Base-by-base conservation (phyloP, 2,888 invertebrate species). In the Drosophila ustulata region DNA sequence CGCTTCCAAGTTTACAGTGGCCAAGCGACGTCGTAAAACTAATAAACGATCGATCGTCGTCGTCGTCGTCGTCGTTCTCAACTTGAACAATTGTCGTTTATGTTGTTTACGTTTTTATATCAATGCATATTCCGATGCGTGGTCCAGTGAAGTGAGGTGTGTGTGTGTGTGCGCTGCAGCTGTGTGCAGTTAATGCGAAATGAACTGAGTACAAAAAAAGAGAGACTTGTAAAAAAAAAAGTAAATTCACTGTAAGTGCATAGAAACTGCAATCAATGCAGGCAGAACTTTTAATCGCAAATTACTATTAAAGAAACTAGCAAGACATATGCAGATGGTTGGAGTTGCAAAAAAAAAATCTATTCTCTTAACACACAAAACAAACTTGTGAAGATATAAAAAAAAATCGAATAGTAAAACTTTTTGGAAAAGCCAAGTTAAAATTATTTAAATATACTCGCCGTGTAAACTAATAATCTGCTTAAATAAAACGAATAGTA, bases 1-100 rank as follows among this genome's bases (percentile, higher is more conserved):
- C 80, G 82, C 82, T 82, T 69, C 46, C 41, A 49, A 67, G 82
- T 82, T 73, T 65, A 68, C 57, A 51, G 25, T 39, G 56, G 64
- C 13, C 32, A 13, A 23, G 45, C 23, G 63, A 57, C 41, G 49
- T 46, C 52, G 61, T 64, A 46, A 68, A 76, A 63, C 51, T 25
- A 64, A 59, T 50, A 59, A 61, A 61, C 32, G 46, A 50, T 50
- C 58, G 43, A 50, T 50, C 58, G 47, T 3, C 18, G 39, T 6
- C 30, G 6, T 6, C 4, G 6, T 50, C 58, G 50, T 3, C 18
- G 39, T 6, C 30, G 6, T 6, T 7, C 1, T 61, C 46, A 64
- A 56, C 9, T 13, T 58, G 11, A 53, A 51, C 58, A 62, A 69
- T 64, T 39, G 49, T 43, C 55, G 47, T 41, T 64, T 13, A 47